Evolutionary conservation across 2,888 invertebrate species (phyloP).

Genomic region (Acanthosepion lycidas): DNA sequence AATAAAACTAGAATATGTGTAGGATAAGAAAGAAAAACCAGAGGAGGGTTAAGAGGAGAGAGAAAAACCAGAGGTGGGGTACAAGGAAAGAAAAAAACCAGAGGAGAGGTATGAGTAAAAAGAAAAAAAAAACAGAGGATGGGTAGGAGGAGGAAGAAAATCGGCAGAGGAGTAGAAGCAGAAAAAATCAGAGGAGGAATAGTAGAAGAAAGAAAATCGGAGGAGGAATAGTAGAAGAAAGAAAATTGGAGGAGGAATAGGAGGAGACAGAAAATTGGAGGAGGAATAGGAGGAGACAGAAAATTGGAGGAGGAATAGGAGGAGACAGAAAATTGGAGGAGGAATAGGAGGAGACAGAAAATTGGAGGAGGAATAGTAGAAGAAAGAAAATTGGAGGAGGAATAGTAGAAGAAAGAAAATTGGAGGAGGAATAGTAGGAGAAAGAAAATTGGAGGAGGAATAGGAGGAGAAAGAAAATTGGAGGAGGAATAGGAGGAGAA

Average conservation of each 20-base stretch:
- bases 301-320: not conserved
- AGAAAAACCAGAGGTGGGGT: too few species aligned
- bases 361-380: too few species aligned
- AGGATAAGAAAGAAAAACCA: too few species aligned
- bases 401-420: not conserved
- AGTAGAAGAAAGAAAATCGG: not conserved
- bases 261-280: not conserved
- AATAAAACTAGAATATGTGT: too few species aligned
- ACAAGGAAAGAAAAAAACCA: too few species aligned
- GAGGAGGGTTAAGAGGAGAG: too few species aligned
- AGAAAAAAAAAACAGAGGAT: not conserved
- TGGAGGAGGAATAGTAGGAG: too few species aligned
- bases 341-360: not conserved
- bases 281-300: not conserved
- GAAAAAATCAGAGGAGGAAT: not conserved
- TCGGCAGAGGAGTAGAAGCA: accelerated
- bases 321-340: not conserved
- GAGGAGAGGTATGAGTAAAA: too few species aligned
- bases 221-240: not conserved
- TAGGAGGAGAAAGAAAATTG: not conserved
- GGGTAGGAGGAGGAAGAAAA: not conserved
- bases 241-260: not conserved
- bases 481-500: not conserved
- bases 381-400: not conserved
- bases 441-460: not conserved